Base-by-base conservation (phyloP, 2,888 invertebrate species). In the Troglohyphantes excavatus region DNA sequence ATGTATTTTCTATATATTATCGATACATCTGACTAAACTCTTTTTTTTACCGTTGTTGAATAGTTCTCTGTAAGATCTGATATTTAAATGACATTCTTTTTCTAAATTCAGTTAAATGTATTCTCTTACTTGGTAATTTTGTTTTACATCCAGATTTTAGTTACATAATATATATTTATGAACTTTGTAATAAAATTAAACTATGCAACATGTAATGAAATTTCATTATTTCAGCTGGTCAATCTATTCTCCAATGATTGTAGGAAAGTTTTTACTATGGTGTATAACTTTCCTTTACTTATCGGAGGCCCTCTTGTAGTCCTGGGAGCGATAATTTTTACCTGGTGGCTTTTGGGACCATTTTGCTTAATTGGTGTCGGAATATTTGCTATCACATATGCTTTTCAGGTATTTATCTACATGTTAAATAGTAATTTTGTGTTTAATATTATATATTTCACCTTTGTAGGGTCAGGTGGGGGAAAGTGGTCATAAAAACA, bases 241-340 rank as follows among this genome's bases (percentile, higher is more conserved):
- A 95, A 95, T 92, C 93, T 95, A 89, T 95, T 95, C 92, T 94
- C 94, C 53, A 94, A 94, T 91, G 95, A 95, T 91, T 94, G 94
- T 53, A 94, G 94, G 92, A 93, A 95, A 63, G 93, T 95, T 61
- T 95, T 94, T 92, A 95, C 95, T 89, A 94, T 94, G 76, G 93
- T 94, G 26, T 93, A 94, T 61, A 94, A 94, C 67, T 94, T 94
- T 0, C 95, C 95, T 26, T 93, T 95, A 91, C 93, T 95, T 33
- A 93, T 95, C 73, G 94, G 94, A n/a, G 95, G 95, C 9, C 95
- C 95, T 6, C 92, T 95, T 63, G 94, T 94, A 17, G 93, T 94
- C 19, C 86, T 94, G 21, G 93, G 94, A 76, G 94, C 94, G 21
- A 92, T 94, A 19, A 92, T 93, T 61, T 95, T 95, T 92, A 94